Conservation (phyloP, 2,888 invertebrate species). For the Orchesella flavescens region DNA sequence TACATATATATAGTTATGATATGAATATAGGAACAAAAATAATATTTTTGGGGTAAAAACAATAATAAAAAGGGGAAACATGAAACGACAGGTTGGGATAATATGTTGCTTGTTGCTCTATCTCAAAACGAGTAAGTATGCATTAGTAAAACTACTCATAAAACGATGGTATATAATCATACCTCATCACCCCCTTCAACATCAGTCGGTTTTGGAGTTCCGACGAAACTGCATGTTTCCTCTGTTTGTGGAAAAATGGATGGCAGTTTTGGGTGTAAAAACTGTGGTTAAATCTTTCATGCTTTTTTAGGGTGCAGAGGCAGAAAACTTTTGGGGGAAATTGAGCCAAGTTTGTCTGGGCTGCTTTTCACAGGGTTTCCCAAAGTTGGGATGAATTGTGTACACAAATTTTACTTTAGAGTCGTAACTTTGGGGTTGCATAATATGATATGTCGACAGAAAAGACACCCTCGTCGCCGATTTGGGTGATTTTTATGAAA, state of each 20-base stretch:
- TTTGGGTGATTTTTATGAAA: slow-evolving; percentile 45
- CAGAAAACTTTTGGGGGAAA: slow-evolving; percentile 16
- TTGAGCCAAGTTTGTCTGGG: not conserved
- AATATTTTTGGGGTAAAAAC: slow-evolving; percentile 23
- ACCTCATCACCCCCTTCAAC: slow-evolving; percentile 31
- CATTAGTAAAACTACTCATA: not conserved
- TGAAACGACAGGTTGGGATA: slow-evolving; percentile 22
- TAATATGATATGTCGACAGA: slow-evolving; percentile 3
- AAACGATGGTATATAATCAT: slow-evolving; percentile 41
- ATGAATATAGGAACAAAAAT: no score
- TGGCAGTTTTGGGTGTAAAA: slow-evolving; percentile 4
- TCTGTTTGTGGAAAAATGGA: no score
- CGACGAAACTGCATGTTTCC: not conserved
- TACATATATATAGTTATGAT: no score
- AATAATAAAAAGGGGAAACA: slow-evolving; percentile 28
- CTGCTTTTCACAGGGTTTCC: not conserved
- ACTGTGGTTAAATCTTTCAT: not conserved
- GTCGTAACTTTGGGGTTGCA: slow-evolving; percentile 17
- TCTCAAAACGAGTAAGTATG: not conserved
- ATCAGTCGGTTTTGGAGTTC: slow-evolving; percentile 36
- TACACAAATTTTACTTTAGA: no score
- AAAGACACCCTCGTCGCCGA: not conserved
- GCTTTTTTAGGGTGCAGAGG: not conserved
- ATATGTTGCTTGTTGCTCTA: not conserved
- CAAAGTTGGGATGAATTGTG: not conserved